phyloP scores from a whole-genome alignment of 2,888 invertebrate genomes.

The Erebia epiphron region DNA sequence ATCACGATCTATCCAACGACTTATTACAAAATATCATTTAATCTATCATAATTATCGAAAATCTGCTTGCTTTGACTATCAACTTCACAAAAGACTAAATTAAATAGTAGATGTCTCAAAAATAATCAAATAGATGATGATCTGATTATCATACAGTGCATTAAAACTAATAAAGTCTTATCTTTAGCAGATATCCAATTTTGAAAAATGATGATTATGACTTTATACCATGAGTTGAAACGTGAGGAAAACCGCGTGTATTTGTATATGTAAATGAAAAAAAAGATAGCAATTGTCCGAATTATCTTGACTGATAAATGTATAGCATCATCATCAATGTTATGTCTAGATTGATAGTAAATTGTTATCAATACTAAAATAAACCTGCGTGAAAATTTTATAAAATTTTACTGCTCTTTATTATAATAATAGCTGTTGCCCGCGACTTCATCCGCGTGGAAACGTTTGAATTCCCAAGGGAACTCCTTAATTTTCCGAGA shows the following conservation, averaged over 20 bases:
- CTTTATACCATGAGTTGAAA: not conserved
- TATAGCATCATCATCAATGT: slow-evolving; percentile 6
- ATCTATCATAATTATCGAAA: not conserved
- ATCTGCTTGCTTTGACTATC: not conserved
- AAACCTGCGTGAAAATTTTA: not conserved
- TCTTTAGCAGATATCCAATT: not conserved
- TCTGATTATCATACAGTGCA: not conserved
- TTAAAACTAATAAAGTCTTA: not conserved
- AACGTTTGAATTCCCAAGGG: no score
- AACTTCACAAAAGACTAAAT: not conserved
- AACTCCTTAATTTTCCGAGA: no score
- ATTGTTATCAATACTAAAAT: not conserved
- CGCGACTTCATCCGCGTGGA: no score
- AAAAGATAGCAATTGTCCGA: not conserved
- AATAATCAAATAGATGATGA: no score
- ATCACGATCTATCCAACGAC: not conserved
- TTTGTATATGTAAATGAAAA: not conserved
- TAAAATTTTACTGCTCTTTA: not conserved
- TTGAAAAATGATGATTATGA: not conserved
- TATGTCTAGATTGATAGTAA: slow-evolving; percentile 7
- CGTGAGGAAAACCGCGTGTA: not conserved
- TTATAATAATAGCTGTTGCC: no score
- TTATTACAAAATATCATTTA: no score
- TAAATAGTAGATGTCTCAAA: not conserved
- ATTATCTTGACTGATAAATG: slow-evolving; percentile 14